phyloP scores from a whole-genome alignment of 2,888 invertebrate genomes.

The Tuta absoluta region DNA sequence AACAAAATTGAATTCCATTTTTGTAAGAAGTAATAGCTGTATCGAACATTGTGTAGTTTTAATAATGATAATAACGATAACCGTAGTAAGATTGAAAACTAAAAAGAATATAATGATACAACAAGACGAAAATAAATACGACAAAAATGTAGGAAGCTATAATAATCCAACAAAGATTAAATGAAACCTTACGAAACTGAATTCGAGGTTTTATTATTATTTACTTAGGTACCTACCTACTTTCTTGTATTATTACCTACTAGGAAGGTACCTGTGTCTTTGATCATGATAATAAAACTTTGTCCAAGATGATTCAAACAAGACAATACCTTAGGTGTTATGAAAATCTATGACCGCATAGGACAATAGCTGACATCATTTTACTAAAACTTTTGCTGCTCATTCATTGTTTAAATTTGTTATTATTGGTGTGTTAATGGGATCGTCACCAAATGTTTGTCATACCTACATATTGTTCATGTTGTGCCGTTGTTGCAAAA shows the following conservation, averaged over 20 bases:
- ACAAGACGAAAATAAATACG: background rate
- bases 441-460: background rate
- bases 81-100: no score
- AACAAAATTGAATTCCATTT: background rate
- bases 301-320: background rate
- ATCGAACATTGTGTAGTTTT: no score
- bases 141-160: background rate
- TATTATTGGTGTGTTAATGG: background rate
- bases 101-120: background rate
- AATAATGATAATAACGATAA: no score
- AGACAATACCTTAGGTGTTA: conserved; percentile 16
- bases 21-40: no score
- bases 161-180: background rate
- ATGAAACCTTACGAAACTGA: background rate
- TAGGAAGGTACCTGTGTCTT: no score
- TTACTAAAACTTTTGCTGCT: background rate
- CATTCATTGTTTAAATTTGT: background rate
- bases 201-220: background rate
- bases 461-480: background rate
- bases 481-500: background rate
- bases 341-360: conserved; percentile 22
- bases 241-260: no score
- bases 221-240: no score
- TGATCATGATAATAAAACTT: background rate
- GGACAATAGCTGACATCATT: conserved; percentile 17